phyloP scores from a whole-genome alignment of 2,113 vertebrate genomes.

The Plecotus auritus region DNA sequence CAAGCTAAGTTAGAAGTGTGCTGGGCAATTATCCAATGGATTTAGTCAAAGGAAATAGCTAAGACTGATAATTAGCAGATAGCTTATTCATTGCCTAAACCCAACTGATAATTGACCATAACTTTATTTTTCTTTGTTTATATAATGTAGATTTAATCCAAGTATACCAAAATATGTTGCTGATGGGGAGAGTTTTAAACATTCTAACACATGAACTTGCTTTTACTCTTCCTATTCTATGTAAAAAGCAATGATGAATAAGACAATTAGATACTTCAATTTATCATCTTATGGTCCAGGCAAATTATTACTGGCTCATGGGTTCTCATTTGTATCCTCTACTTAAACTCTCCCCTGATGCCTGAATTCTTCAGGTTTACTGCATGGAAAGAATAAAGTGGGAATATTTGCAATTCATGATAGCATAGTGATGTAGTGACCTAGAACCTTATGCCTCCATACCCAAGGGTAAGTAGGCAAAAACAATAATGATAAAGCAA shows the following conservation, averaged over 20 bases:
- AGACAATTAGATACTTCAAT: not conserved
- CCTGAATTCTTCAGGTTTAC: not conserved
- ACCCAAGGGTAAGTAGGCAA: not conserved
- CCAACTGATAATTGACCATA: not conserved
- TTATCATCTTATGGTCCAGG: not conserved
- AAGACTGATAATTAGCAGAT: not conserved
- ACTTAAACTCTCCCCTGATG: not conserved
- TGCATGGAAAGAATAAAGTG: not conserved
- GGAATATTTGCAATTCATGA: not conserved
- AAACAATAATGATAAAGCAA: not conserved
- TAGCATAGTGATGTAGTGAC: not conserved
- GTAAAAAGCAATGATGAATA: not conserved
- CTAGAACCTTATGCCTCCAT: not conserved
- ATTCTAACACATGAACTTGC: not conserved
- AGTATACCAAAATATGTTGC: not conserved
- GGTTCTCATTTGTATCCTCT: not conserved
- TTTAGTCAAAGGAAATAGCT: conserved; percentile 30
- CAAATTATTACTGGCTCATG: not conserved
- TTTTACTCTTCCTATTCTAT: not conserved
- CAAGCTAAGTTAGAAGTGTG: not conserved
- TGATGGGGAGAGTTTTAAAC: not conserved
- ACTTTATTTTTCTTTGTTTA: conserved; percentile 28
- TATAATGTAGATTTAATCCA: not conserved
- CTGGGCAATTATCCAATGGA: conserved; percentile 22
- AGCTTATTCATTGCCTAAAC: not conserved